Conservation (phyloP, 2,888 invertebrate genomes). For the Vanessa cardui region DNA sequence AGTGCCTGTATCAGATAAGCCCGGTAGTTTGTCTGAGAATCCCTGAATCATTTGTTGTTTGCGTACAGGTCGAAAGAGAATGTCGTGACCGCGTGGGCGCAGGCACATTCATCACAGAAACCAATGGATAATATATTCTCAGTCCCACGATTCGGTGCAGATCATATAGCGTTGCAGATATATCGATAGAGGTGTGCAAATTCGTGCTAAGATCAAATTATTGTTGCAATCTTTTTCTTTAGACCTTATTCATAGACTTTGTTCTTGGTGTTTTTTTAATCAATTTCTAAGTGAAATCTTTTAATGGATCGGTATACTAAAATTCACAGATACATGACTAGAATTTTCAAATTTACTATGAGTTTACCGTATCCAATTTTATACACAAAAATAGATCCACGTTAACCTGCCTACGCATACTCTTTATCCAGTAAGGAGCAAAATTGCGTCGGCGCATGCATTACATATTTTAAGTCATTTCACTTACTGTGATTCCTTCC, state of each 20-base stretch:
- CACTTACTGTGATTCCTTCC: constrained; percentile 29
- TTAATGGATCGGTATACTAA: too few relatives aligned
- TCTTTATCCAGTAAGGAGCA: constrained; percentile 56
- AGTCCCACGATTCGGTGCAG: too few relatives aligned
- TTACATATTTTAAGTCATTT: constrained; percentile 35
- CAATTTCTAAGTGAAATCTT: too few relatives aligned
- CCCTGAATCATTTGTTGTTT: constrained; percentile 72
- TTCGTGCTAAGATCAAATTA: too few relatives aligned
- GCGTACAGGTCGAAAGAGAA: constrained; percentile 52
- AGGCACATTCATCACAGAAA: constrained; percentile 37
- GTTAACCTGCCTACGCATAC: constrained; percentile 61
- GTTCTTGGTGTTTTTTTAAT: too few relatives aligned
- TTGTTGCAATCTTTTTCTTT: too few relatives aligned
- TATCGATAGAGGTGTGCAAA: too few relatives aligned
- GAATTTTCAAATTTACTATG: too few relatives aligned
- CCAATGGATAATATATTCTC: constrained; percentile 12
- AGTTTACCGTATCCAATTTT: constrained; percentile 30
- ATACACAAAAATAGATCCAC: constrained; percentile 33
- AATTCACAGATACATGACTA: too few relatives aligned
- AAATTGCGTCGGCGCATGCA: constrained; percentile 59
- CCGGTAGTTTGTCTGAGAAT: constrained; percentile 75
- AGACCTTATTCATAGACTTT: too few relatives aligned
- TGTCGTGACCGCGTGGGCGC: constrained; percentile 75
- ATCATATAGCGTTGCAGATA: too few relatives aligned
- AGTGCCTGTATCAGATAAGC: constrained; percentile 76